Conservation (phyloP, 2,888 invertebrate species). For the Dasypolia templi region DNA sequence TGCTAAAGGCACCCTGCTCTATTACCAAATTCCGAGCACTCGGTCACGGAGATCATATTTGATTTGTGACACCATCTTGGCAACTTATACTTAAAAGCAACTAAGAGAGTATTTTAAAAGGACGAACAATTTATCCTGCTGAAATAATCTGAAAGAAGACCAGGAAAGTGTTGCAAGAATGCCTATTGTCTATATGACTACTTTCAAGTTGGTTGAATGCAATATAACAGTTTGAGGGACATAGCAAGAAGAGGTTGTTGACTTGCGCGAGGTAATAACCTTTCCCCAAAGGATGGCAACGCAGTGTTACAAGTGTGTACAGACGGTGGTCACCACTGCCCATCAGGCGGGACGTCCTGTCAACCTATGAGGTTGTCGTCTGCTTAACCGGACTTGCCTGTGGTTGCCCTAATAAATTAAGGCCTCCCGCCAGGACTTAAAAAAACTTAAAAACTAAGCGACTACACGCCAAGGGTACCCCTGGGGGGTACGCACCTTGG, state of each 20-base stretch:
- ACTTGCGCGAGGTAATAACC: not conserved
- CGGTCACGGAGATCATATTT: conserved; percentile 4
- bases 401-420: too few species aligned
- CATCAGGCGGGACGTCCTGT: not conserved
- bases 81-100: not conserved
- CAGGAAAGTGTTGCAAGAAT: not conserved
- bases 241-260: not conserved
- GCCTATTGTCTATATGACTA: not conserved
- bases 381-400: too few species aligned
- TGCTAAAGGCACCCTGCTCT: conserved; percentile 19
- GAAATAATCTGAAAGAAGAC: not conserved
- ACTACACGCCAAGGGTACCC: too few species aligned
- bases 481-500: too few species aligned
- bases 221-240: not conserved
- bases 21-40: conserved; percentile 2
- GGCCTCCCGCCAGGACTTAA: too few species aligned
- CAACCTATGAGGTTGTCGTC: too few species aligned
- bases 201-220: not conserved
- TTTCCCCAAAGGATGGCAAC: not conserved
- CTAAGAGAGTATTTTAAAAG: not conserved
- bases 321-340: not conserved
- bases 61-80: not conserved
- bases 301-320: not conserved
- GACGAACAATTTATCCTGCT: not conserved
- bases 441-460: too few species aligned